These are phyloP conservation scores for Muntiacus reevesi DNA, from an alignment of 2,113 vertebrate genomes.

Conservation along the genomic window DNA sequence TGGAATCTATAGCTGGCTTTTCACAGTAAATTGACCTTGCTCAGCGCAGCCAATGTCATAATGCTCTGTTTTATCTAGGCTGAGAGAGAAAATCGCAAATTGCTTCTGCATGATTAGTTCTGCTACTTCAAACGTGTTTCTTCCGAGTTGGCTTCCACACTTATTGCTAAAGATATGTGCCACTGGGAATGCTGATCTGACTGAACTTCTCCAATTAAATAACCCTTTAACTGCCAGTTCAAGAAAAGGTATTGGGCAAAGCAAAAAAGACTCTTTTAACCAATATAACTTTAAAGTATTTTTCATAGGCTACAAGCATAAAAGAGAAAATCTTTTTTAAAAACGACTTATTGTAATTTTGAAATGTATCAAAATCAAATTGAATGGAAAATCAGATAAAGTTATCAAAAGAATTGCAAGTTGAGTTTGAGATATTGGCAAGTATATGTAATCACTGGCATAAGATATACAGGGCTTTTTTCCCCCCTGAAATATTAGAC, in stretches of 20 bases:
- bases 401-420: background rate
- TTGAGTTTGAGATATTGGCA: background rate
- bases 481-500: background rate
- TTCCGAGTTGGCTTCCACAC: slow-evolving; percentile 84
- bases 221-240: slow-evolving; percentile 79
- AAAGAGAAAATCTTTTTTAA: background rate
- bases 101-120: slow-evolving; percentile 89
- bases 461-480: background rate
- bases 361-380: background rate
- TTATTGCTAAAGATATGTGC: slow-evolving; percentile 82
- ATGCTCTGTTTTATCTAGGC: slow-evolving; percentile 85
- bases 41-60: slow-evolving; percentile 82
- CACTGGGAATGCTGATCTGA: slow-evolving; percentile 82
- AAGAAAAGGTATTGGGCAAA: background rate
- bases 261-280: background rate
- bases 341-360: background rate
- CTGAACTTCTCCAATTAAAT: slow-evolving; percentile 78
- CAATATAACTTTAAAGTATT: background rate
- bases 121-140: slow-evolving; percentile 88
- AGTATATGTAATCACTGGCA: background rate
- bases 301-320: background rate
- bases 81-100: slow-evolving; percentile 85
- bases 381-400: background rate
- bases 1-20: slow-evolving; percentile 82
- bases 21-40: slow-evolving; percentile 90